Conservation (phyloP, 2,888 invertebrate genomes). For the Agonopterix arenella region DNA sequence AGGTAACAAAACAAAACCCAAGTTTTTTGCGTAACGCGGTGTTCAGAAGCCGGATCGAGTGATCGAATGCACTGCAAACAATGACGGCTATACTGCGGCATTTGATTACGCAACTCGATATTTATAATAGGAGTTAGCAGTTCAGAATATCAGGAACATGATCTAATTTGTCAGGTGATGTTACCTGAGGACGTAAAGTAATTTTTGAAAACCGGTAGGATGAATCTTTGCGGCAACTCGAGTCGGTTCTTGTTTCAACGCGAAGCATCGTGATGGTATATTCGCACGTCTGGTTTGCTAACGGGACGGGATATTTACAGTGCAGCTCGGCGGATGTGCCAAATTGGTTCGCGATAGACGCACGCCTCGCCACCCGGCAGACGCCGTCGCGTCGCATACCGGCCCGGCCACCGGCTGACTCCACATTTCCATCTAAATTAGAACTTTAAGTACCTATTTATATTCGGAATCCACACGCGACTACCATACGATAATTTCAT, state of each 20-base stretch:
- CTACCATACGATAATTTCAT: conserved; percentile 21
- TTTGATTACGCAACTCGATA: conserved; percentile 45
- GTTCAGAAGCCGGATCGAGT: conserved; percentile 46
- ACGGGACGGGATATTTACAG: conserved; percentile 59
- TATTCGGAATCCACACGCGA: conserved; percentile 32
- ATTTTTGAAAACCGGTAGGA: conserved; percentile 24
- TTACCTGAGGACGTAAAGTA: conserved; percentile 19
- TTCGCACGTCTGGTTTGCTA: conserved; percentile 25
- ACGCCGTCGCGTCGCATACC: conserved; percentile 67
- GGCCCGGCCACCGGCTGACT: conserved; percentile 58
- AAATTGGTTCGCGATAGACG: conserved; percentile 67
- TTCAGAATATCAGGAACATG: conserved; percentile 13
- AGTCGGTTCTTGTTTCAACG: conserved; percentile 29
- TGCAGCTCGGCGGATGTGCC: conserved; percentile 69
- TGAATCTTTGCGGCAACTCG: conserved; percentile 18
- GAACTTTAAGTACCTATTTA: conserved; percentile 33
- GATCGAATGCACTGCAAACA: conserved; percentile 52
- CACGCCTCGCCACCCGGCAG: conserved; percentile 57
- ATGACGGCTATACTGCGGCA: conserved; percentile 38
- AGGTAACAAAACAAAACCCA: conserved; percentile 59
- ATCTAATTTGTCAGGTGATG: conserved; percentile 16
- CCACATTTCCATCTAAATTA: conserved; percentile 43
- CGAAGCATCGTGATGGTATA: conserved; percentile 27
- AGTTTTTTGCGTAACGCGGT: conserved; percentile 64
- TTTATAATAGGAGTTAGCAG: conserved; percentile 15